Percentiles rank a stretch among this genome's conserved stretches.
Evolutionary conservation across 2,797 vertebrate species (phyloP).

Genomic region (Schizopygopsis pylzovi): DNA sequence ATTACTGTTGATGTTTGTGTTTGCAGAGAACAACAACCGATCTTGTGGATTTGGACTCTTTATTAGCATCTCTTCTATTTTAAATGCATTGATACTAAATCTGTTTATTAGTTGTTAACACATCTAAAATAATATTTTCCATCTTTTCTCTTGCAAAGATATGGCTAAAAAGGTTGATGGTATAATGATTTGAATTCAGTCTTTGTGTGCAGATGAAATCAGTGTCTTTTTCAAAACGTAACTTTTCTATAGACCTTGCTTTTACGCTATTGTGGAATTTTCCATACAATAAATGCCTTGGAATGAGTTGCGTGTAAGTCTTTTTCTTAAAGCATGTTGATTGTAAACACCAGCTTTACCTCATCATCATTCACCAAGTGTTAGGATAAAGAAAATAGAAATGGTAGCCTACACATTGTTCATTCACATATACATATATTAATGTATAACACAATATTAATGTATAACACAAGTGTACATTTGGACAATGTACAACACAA

Average conservation of each 20-base stretch:
- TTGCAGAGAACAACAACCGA: not conserved
- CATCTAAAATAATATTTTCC: no score
- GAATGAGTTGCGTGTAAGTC: not conserved
- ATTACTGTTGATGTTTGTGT: not conserved
- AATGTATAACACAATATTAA: no score
- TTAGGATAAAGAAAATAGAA: no score
- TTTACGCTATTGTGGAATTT: not conserved
- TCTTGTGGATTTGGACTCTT: not conserved
- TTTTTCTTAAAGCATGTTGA: not conserved
- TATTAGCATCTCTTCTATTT: not conserved
- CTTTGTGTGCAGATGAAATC: not conserved
- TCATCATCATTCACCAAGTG: no score
- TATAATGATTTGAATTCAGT: not conserved
- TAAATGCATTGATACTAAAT: not conserved
- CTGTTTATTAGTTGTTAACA: not conserved
- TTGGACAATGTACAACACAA: no score
- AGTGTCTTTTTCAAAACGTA: not conserved
- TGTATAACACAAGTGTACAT: no score
- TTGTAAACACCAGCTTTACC: no score
- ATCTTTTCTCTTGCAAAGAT: not conserved
- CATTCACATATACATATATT: no score
- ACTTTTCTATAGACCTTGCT: not conserved
- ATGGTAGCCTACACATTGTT: no score
- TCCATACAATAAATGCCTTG: not conserved
- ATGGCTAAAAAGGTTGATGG: not conserved